Evolutionary conservation across 1,140 invertebrate species (phyloP).

Genomic region (Popillia japonica): DNA sequence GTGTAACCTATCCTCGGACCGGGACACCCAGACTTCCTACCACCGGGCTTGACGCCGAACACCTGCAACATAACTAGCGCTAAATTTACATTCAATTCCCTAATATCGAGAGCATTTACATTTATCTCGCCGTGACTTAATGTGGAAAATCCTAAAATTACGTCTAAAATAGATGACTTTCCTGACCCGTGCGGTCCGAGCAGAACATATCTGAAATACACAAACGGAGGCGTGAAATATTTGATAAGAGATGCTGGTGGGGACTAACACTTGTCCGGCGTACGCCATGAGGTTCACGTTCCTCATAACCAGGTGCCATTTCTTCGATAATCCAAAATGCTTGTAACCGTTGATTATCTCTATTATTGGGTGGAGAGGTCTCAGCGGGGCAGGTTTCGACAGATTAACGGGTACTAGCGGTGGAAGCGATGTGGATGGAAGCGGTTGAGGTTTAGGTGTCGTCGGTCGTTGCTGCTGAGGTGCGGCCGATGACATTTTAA

Average conservation of each 20-base stretch:
- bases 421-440: neutral
- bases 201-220: conserved; percentile 39
- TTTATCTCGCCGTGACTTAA: conserved; percentile 36
- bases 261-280: conserved; percentile 38
- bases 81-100: neutral
- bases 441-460: neutral
- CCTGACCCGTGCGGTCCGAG: conserved; percentile 40
- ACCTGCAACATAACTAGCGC: conserved; percentile 8
- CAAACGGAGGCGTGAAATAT: conserved; percentile 4
- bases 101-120: neutral
- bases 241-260: neutral
- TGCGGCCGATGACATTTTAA: conserved; percentile 1
- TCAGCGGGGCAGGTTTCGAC: neutral
- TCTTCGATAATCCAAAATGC: conserved; percentile 35
- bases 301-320: conserved; percentile 40
- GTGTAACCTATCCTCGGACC: conserved; percentile 37
- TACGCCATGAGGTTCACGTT: conserved; percentile 39
- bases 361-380: conserved; percentile 37
- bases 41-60: conserved; percentile 35
- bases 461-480: neutral
- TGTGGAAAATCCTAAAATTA: conserved; percentile 36
- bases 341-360: conserved; percentile 39
- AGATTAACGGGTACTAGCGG: neutral
- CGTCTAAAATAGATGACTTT: conserved; percentile 36
- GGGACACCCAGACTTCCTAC: conserved; percentile 29